Conservation (phyloP, 2,797 vertebrate genomes). For the Labeo calbasu region DNA sequence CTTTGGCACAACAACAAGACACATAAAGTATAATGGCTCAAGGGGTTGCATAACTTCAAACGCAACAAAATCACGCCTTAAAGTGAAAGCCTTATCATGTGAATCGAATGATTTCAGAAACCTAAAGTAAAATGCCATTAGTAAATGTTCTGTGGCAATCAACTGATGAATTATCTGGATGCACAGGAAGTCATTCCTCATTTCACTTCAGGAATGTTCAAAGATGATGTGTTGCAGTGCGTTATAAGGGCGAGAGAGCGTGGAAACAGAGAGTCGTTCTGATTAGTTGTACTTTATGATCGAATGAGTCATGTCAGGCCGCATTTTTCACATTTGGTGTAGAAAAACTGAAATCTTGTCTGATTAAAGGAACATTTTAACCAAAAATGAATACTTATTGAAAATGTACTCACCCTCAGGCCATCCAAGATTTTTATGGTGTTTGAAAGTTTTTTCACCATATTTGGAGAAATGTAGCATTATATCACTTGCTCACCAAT, state of each 20-base stretch:
- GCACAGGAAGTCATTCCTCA: background rate
- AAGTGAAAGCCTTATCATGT: background rate
- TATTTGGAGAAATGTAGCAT: background rate
- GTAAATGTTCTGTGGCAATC: background rate
- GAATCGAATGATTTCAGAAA: background rate
- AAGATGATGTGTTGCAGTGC: background rate
- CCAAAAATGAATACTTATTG: background rate
- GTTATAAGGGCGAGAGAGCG: background rate
- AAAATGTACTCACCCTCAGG: background rate
- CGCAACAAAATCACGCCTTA: background rate
- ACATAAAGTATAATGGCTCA: background rate
- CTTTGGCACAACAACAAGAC: constrained; percentile 1
- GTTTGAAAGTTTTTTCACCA: background rate
- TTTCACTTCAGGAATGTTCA: constrained; percentile 3
- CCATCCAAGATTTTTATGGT: background rate
- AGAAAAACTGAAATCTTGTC: background rate
- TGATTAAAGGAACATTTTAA: background rate
- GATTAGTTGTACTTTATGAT: background rate
- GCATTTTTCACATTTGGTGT: background rate
- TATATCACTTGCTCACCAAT: background rate
- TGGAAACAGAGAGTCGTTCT: background rate
- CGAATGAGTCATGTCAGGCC: background rate
- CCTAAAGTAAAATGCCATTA: background rate
- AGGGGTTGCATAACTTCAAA: background rate
- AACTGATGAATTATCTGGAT: constrained; percentile 3